Percentiles rank a stretch among this genome's conserved stretches.
These are phyloP conservation scores for Protaetia brevitarsis DNA, from an alignment of 1,140 invertebrate genomes.

Conservation along the genomic window DNA sequence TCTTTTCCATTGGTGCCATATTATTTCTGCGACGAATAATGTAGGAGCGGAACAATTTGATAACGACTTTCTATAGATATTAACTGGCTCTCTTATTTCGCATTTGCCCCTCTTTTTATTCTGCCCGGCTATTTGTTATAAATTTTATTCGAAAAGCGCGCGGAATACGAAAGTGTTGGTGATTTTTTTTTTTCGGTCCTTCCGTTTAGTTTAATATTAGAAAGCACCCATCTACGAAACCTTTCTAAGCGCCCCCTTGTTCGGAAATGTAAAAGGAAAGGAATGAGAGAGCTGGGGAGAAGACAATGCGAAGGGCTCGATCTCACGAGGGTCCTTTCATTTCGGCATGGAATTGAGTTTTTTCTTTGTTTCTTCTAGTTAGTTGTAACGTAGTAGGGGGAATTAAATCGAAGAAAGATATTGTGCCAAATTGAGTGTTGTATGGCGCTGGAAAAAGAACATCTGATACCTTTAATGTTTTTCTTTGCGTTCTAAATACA, in stretches of 20 bases:
- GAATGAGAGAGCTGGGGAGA: no score
- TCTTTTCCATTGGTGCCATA: constrained; percentile 1
- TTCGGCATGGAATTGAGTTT: background rate
- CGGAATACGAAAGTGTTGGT: background rate
- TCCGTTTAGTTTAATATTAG: background rate
- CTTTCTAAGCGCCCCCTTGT: background rate
- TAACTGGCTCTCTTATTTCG: background rate
- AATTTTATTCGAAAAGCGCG: constrained; percentile 9
- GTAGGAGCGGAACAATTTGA: constrained; percentile 5
- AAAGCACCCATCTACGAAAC: background rate
- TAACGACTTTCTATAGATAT: constrained; percentile 17
- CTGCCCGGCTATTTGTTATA: background rate
- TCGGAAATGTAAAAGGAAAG: background rate
- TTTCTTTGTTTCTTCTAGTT: constrained; percentile 6
- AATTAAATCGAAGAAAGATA: constrained; percentile 4
- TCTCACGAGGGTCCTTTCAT: background rate
- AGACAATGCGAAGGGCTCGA: background rate
- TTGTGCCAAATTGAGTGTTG: background rate
- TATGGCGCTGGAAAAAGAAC: background rate
- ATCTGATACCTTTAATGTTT: background rate
- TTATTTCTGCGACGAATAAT: background rate
- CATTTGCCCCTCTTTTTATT: constrained; percentile 3
- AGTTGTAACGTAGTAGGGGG: background rate
- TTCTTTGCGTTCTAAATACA: background rate
- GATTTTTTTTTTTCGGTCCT: background rate